A percentile compares a stretch with the other conserved stretches of the same genome.
These are phyloP conservation scores for Odontophorus gujanensis DNA, from an alignment of 2,113 vertebrate genomes.

Conservation along the genomic window DNA sequence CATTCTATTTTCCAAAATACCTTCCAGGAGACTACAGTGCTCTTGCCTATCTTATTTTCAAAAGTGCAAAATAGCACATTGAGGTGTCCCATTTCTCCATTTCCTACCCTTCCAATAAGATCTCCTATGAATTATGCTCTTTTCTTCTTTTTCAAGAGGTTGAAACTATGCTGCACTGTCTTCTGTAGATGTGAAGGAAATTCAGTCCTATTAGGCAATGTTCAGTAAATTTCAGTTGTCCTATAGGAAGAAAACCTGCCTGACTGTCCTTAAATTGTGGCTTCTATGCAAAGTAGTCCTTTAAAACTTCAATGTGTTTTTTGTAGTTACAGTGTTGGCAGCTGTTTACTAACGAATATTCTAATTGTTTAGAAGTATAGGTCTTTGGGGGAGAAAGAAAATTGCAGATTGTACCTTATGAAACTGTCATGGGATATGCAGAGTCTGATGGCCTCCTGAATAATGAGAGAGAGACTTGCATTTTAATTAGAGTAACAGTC, in stretches of 20 bases:
- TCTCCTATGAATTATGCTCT: background rate
- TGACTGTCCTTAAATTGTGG: background rate
- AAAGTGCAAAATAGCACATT: background rate
- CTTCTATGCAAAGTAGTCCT: background rate
- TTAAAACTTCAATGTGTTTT: background rate
- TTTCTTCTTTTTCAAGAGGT: background rate
- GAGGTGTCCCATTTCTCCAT: background rate
- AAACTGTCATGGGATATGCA: background rate
- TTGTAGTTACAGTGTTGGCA: background rate
- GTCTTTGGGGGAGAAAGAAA: background rate
- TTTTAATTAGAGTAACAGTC: background rate
- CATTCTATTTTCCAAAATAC: background rate
- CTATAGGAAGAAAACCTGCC: background rate
- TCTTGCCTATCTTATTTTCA: background rate
- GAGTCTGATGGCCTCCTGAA: background rate
- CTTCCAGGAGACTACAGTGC: background rate
- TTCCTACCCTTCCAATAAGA: background rate
- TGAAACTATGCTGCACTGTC: background rate
- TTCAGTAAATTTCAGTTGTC: background rate
- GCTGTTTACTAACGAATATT: background rate
- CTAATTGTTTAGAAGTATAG: background rate
- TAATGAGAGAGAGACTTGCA: background rate
- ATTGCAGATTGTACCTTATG: background rate
- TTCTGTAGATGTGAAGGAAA: background rate
- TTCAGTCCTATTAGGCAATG: background rate